Evolutionary conservation across 2,888 invertebrate genomes (phyloP).

Genomic region (Anthophora plumipes): DNA sequence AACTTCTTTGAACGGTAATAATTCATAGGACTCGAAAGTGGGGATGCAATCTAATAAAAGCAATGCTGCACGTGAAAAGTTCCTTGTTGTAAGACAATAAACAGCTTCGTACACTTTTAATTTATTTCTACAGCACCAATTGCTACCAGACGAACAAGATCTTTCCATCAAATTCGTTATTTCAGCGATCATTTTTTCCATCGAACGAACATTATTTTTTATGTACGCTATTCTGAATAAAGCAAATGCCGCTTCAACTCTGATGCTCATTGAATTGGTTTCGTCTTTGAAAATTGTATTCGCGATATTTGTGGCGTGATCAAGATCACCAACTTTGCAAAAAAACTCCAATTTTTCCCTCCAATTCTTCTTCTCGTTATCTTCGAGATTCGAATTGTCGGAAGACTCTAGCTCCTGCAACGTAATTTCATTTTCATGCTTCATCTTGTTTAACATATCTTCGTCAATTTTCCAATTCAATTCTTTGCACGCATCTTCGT

Average conservation of each 20-base stretch:
- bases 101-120: conserved; percentile 89
- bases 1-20: conserved; percentile 88
- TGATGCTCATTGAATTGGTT: conserved; percentile 81
- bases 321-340: conserved; percentile 83
- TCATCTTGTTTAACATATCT: conserved; percentile 75
- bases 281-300: conserved; percentile 79
- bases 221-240: conserved; percentile 83
- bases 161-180: conserved; percentile 54
- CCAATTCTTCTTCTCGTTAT: conserved; percentile 67
- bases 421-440: conserved; percentile 69
- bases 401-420: conserved; percentile 74
- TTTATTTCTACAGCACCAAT: conserved; percentile 91
- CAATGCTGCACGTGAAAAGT: conserved; percentile 88
- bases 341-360: conserved; percentile 83
- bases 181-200: conserved; percentile 57
- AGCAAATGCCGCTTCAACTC: conserved; percentile 84
- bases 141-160: conserved; percentile 86
- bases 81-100: conserved; percentile 89
- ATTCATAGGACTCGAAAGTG: conserved; percentile 91
- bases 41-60: conserved; percentile 89
- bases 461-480: conserved; percentile 85
- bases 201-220: conserved; percentile 74
- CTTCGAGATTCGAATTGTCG: conserved; percentile 58
- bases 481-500: conserved; percentile 86
- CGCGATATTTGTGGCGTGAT: conserved; percentile 72